Conservation (phyloP, 2,797 vertebrate genomes). For the Urocyon cinereoargenteus region DNA sequence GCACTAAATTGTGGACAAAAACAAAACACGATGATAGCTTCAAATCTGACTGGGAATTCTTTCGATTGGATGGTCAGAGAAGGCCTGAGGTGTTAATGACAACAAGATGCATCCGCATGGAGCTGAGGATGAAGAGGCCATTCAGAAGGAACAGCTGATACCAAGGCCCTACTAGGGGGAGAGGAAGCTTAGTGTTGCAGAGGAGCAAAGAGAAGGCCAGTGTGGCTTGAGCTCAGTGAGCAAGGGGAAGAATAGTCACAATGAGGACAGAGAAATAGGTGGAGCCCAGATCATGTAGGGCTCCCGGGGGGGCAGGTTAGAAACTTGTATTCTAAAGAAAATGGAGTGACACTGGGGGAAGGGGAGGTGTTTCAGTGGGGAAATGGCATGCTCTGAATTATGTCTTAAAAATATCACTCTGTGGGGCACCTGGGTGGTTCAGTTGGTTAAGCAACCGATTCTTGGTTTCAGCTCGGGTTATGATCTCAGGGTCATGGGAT, state of each 20-base stretch:
- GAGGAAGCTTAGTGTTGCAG: background rate
- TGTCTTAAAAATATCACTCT: background rate
- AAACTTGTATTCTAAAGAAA: constrained; percentile 4
- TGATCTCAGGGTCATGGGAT: background rate
- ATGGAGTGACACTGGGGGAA: background rate
- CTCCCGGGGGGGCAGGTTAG: too few relatives aligned
- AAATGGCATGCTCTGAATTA: background rate
- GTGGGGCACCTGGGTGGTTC: background rate
- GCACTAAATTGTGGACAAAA: background rate
- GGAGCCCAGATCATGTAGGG: background rate
- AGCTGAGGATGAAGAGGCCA: background rate
- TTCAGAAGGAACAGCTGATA: background rate
- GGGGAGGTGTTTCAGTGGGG: background rate
- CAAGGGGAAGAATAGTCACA: background rate
- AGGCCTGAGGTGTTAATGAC: background rate
- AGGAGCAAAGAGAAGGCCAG: background rate
- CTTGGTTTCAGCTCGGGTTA: background rate
- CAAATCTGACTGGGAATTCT: background rate
- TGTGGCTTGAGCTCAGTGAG: background rate
- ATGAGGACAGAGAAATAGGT: background rate
- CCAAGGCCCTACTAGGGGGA: background rate
- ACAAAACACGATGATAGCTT: background rate
- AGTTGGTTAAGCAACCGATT: background rate
- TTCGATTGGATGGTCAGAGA: constrained; percentile 1
- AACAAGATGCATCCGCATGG: background rate